Conservation (phyloP, 2,113 vertebrate genomes). For the Cariama cristata region DNA sequence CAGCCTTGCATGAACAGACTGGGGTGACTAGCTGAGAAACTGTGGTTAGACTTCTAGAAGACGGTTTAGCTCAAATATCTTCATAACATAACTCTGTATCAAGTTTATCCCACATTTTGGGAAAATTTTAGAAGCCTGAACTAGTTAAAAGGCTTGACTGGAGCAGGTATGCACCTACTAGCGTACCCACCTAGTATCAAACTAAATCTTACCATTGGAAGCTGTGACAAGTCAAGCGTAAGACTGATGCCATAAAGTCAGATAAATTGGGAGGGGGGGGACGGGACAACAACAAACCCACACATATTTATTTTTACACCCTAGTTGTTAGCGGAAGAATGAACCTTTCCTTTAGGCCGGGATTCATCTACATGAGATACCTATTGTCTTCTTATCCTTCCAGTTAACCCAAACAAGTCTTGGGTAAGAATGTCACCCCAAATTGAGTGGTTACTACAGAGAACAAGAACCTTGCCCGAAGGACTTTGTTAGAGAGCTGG, state of each 20-base stretch:
- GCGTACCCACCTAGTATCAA: fast-evolving
- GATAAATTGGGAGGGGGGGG: not conserved
- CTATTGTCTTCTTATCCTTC: not conserved
- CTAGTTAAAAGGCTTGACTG: not conserved
- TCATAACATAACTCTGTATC: not conserved
- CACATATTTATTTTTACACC: not conserved
- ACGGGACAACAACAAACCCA: not conserved
- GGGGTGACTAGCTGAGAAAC: not conserved
- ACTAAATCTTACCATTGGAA: not conserved
- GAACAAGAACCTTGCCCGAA: not conserved
- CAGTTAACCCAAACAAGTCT: not conserved
- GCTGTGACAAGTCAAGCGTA: not conserved
- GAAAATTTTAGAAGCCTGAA: not conserved
- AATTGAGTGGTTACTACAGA: not conserved
- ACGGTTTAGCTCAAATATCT: not conserved
- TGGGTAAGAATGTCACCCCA: not conserved
- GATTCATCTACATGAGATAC: fast-evolving
- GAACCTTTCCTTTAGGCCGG: fast-evolving
- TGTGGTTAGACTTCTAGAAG: not conserved
- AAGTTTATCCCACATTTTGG: not conserved
- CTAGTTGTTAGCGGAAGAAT: not conserved
- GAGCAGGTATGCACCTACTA: not conserved
- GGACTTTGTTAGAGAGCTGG: not conserved
- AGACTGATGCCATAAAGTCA: not conserved
- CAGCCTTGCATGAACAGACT: not conserved